Evolutionary conservation across 2,888 invertebrate genomes (phyloP), one percentile per base, ranked within the genome.

Genomic region (Ectemnius continuus): DNA sequence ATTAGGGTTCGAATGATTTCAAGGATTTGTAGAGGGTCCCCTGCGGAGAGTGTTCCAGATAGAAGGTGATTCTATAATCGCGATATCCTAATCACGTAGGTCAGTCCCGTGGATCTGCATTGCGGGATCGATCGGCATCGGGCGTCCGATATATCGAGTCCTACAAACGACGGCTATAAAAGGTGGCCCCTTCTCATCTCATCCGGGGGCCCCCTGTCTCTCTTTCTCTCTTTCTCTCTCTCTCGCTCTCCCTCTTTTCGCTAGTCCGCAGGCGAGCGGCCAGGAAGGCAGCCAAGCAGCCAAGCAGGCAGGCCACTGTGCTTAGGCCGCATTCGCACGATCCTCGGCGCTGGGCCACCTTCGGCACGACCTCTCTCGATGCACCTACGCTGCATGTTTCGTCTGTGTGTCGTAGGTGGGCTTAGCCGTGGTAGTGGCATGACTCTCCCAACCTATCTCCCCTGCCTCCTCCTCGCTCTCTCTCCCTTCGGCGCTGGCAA

Each of bases 311-410:
- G 73, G 70, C 75, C 75, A 68, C 78, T 65, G 74, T 67, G 74
- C 75, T 80, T 80, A 82, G 84, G 81, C 84, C 79, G 75, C 85
- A 83, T 89, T 89, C 89, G 89, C 89, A 89, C 89, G 88, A 89
- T 88, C 86, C 86, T 88, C 88, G 76, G 85, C 85, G 88, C 87
- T 84, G 86, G 85, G 88, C 87, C 87, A 88, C 88, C 88, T 88
- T 87, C 88, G 83, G 86, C 88, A 87, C 89, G 89, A 89, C 89
- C 89, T 89, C 87, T 88, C 84, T 59, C 74, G 76, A 67, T 83
- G 82, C 83, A 83, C 77, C 79, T 83, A 83, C 82, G 82, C 83
- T 80, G 80, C 80, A 80, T 79, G 79, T 81, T 82, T 80, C 63
- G 73, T 73, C 72, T 75, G 73, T 36, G 36, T 83, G 79, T 82